Percentiles rank a stretch among this genome's conserved stretches.
phyloP scores from a whole-genome alignment of 2,113 vertebrate species.

The Gavialis gangeticus region DNA sequence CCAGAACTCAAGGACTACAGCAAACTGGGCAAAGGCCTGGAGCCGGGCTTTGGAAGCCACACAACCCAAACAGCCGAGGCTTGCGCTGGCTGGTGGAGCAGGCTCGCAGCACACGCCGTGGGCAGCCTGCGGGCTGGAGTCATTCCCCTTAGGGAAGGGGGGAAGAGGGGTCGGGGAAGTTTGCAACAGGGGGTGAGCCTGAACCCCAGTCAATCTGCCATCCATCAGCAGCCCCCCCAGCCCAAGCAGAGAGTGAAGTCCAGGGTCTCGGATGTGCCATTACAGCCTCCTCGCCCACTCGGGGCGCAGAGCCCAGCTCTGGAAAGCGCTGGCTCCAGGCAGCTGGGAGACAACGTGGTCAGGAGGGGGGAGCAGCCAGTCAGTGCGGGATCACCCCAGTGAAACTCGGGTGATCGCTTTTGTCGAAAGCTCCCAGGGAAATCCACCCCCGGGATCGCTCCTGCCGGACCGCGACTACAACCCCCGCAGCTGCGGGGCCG shows the following conservation, averaged over 20 bases:
- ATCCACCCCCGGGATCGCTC: background rate
- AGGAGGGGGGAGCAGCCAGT: background rate
- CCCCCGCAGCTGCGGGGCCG: no score
- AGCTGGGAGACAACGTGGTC: background rate
- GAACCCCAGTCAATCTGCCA: background rate
- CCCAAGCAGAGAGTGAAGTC: background rate
- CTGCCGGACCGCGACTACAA: no score
- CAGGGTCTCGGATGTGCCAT: background rate
- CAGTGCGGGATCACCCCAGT: background rate
- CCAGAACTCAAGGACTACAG: constrained; percentile 67
- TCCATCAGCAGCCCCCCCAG: background rate
- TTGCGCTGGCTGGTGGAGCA: constrained; percentile 48
- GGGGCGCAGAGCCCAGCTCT: background rate
- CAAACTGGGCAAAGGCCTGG: constrained; percentile 41
- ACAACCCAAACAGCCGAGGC: constrained; percentile 61
- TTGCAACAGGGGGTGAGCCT: background rate
- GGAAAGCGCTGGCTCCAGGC: background rate
- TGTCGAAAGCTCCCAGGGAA: background rate
- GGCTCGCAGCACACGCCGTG: constrained; percentile 13
- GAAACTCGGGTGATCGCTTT: background rate
- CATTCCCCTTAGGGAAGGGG: background rate
- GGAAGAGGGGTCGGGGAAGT: background rate
- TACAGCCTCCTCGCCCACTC: constrained; percentile 2
- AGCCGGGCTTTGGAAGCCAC: constrained; percentile 39
- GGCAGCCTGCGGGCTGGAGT: constrained; percentile 62